Base-by-base conservation (phyloP, 2,113 vertebrate genomes). In the Origma solitaria region DNA sequence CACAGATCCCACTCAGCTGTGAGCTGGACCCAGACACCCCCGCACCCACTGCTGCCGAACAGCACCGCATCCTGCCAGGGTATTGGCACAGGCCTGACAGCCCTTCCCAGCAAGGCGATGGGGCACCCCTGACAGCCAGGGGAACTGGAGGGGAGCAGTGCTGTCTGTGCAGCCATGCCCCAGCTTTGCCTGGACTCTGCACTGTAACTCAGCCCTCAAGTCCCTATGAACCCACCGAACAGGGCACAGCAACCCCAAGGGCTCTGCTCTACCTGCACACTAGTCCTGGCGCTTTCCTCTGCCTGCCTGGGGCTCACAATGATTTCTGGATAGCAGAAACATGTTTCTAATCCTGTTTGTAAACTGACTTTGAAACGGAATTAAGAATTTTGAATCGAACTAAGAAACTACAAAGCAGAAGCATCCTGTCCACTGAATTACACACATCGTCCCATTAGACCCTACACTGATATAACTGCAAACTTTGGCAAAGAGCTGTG, bases 1-100 rank as follows among this genome's bases (percentile, higher is more conserved):
- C 0, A 0, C 4, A 4, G 56, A 38, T n/a, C 31, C 38, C 0
- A 0, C 33, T 23, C 17, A 30, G 15, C 45, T 9, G 1, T 0
- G 0, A 11, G 33, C 56, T 11, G 65, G 11, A 14, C 15, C 27
- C 60, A 28, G 11, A 53, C 20, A 7, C 8, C 20, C 28, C 33
- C 19, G 9, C 18, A 44, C 2, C 15, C n/a, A 23, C 33, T 51
- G 54, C 33, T 0, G 0, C 49, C 25, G 14, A 38, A 24, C 15
- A 47, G n/a, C 88, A 17, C 38, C 6, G 0, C 28, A 33, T 9
- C 44, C 65, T 37, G 50, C 50, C 0, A 0, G 47, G 23, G 8
- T 5, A 19, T 6, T 0, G 10, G 24, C 9, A 8, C 28, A 10
- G 27, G 1, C 11, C 42, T 7, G 5, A 3, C 13, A 21, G 51